Percentiles rank a stretch among this genome's conserved stretches.
phyloP scores from a whole-genome alignment of 2,888 invertebrate species.

The Callyntrura sp. region DNA sequence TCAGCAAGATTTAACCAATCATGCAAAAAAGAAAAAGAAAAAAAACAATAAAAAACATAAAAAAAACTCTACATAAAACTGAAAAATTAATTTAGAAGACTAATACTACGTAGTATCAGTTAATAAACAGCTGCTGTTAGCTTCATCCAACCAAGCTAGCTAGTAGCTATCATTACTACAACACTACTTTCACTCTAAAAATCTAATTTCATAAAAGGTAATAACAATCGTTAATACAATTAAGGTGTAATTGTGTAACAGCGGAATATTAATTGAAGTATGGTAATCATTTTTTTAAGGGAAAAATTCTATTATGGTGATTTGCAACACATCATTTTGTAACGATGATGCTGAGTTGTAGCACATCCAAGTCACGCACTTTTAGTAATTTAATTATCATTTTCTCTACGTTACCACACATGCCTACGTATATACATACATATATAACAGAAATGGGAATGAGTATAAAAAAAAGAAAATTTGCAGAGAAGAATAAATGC shows the following conservation, averaged over 20 bases:
- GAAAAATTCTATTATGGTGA: neutral
- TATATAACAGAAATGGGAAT: neutral
- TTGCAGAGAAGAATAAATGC: neutral
- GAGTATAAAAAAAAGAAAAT: neutral
- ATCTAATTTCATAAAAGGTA: too few species aligned
- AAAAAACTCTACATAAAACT: slow-evolving; percentile 36
- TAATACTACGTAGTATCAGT: too few species aligned
- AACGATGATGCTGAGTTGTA: neutral
- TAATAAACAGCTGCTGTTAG: too few species aligned
- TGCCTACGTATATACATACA: neutral
- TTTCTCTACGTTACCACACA: neutral
- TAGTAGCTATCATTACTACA: too few species aligned
- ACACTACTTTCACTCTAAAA: too few species aligned
- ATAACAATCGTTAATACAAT: too few species aligned
- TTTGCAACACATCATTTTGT: neutral
- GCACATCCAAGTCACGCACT: neutral
- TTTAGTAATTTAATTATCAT: neutral
- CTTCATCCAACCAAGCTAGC: too few species aligned
- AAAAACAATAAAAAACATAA: slow-evolving; percentile 54
- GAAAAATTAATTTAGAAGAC: too few species aligned
- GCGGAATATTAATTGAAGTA: too few species aligned
- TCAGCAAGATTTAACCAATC: neutral
- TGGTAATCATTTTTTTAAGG: neutral
- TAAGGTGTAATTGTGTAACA: too few species aligned
- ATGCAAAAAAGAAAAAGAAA: slow-evolving; percentile 55